Percentiles rank a stretch among this genome's conserved stretches.
These are phyloP conservation scores for Laothoe populi DNA, from an alignment of 2,888 invertebrate genomes.

Conservation along the genomic window DNA sequence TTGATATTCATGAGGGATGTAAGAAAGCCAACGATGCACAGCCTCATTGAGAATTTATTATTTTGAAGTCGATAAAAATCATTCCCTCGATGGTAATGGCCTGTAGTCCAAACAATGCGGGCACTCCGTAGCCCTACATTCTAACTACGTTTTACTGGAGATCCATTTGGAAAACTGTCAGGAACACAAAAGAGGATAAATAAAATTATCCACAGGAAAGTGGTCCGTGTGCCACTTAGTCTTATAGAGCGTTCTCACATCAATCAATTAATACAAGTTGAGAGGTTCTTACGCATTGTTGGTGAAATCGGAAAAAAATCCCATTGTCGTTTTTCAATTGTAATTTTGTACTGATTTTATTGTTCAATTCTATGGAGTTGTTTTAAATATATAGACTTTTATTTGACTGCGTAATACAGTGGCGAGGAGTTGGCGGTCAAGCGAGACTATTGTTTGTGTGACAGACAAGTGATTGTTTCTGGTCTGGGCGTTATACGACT, in stretches of 20 bases:
- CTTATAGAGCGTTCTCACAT: slow-evolving; percentile 5
- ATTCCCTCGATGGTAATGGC: not conserved
- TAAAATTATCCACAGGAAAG: slow-evolving; percentile 9
- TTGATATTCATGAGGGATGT: too few species aligned
- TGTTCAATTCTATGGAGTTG: too few species aligned
- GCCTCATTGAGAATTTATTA: not conserved
- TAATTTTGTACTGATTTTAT: not conserved
- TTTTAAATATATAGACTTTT: too few species aligned
- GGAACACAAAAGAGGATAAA: slow-evolving; percentile 10
- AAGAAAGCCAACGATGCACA: too few species aligned
- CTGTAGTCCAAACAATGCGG: not conserved
- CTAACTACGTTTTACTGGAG: not conserved
- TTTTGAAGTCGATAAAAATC: not conserved
- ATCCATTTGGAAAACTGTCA: not conserved
- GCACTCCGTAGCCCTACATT: not conserved
- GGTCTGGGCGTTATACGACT: too few species aligned
- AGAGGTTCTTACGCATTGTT: not conserved
- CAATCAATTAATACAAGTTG: slow-evolving; percentile 2
- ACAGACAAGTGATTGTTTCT: too few species aligned
- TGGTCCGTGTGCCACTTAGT: not conserved
- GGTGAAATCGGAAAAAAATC: not conserved
- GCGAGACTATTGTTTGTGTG: too few species aligned
- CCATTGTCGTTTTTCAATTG: slow-evolving; percentile 1
- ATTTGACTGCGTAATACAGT: too few species aligned
- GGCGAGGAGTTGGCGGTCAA: too few species aligned